Evolutionary conservation across 2,113 vertebrate genomes (phyloP).

Genomic region (Uria lomvia): DNA sequence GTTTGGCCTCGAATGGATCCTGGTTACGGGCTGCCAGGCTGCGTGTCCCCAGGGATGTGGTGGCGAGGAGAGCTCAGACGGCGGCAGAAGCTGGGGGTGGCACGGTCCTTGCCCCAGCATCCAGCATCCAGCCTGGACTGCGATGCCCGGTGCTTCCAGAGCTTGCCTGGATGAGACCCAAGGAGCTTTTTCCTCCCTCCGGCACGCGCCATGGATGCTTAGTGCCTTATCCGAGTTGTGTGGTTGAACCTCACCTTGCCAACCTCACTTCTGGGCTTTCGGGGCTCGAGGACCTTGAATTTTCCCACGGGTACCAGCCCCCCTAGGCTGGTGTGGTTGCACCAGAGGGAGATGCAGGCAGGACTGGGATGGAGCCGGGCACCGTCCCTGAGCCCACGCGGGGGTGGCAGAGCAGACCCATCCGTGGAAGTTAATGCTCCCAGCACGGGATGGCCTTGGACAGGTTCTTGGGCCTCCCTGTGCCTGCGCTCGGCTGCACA

Average conservation of each 20-base stretch:
- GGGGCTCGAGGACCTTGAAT: not conserved
- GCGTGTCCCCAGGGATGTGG: not conserved
- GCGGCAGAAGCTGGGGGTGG: not conserved
- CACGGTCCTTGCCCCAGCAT: rapidly evolving
- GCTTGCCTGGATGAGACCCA: not conserved
- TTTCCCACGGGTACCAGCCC: rapidly evolving
- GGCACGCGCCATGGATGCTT: rapidly evolving
- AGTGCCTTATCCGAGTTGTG: rapidly evolving
- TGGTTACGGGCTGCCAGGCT: rapidly evolving
- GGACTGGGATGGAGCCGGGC: not conserved
- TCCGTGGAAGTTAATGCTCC: not conserved
- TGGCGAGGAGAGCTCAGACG: not conserved
- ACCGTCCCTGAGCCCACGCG: rapidly evolving
- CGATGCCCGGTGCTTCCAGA: rapidly evolving
- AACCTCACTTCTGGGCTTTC: not conserved
- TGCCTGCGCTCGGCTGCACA: rapidly evolving
- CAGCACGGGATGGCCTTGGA: rapidly evolving
- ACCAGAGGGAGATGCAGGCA: rapidly evolving
- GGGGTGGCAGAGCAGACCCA: not conserved
- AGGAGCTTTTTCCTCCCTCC: not conserved
- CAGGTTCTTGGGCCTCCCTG: not conserved
- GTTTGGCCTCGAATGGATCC: not conserved
- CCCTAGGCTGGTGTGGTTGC: rapidly evolving
- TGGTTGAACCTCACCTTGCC: not conserved
- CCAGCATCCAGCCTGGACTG: not conserved